Percentiles rank a stretch among this genome's conserved stretches.
Evolutionary conservation across 1,140 invertebrate genomes (phyloP).

Genomic region (Drosophila busckii): DNA sequence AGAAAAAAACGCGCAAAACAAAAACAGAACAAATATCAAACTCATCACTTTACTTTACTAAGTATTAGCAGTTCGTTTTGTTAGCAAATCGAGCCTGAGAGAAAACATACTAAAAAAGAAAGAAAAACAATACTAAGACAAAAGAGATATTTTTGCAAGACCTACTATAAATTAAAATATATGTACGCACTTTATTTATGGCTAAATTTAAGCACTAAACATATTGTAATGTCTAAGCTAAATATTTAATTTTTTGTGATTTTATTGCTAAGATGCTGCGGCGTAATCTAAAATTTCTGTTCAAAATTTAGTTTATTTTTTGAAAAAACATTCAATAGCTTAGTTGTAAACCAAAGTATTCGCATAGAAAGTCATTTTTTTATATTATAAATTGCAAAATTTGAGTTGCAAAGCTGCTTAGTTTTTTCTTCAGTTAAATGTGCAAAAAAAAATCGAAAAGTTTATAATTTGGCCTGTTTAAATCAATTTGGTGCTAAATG

Average conservation of each 20-base stretch:
- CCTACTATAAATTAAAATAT: conserved; percentile 8
- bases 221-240: conserved; percentile 6
- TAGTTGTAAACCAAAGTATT: conserved; percentile 64
- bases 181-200: conserved; percentile 28
- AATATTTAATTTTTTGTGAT: conserved; percentile 73
- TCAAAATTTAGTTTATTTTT: conserved; percentile 45
- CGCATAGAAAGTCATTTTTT: conserved; percentile 32
- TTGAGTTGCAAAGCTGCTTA: conserved; percentile 64
- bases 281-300: conserved; percentile 42
- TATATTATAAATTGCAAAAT: conserved; percentile 22
- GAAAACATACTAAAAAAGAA: conserved; percentile 30
- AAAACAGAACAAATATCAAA: conserved; percentile 11
- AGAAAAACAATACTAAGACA: conserved; percentile 6
- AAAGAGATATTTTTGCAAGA: conserved; percentile 2
- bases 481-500: conserved; percentile 75
- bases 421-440: conserved; percentile 40
- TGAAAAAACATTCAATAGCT: conserved; percentile 23
- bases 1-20: conserved; percentile 24
- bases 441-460: conserved; percentile 44
- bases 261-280: conserved; percentile 59
- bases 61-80: conserved; percentile 36
- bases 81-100: conserved; percentile 21
- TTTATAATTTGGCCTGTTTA: conserved; percentile 36
- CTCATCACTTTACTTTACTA: conserved; percentile 13
- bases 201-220: conserved; percentile 6